Conservation (phyloP, 2,797 vertebrate genomes). For the Dipus sagitta region DNA sequence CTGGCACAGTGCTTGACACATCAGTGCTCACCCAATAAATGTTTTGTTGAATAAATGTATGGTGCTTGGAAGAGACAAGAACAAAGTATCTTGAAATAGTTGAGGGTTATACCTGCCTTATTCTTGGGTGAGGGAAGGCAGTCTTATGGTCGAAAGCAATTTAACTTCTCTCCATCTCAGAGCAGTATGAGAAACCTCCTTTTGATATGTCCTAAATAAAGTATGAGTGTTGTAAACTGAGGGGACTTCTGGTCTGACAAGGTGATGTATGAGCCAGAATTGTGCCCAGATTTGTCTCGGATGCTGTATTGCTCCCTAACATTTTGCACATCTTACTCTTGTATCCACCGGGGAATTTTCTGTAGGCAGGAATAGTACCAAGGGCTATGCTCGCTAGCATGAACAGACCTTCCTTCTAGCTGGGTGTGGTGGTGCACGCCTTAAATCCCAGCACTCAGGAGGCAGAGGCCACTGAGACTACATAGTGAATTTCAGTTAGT, state of each 20-base stretch:
- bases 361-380: neutral
- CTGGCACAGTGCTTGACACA: conserved; percentile 75
- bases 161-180: neutral
- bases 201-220: neutral
- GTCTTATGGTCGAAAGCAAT: neutral
- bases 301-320: neutral
- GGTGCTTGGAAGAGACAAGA: conserved; percentile 40
- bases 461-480: no score
- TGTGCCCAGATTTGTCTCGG: neutral
- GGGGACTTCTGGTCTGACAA: neutral
- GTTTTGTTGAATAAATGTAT: conserved; percentile 60
- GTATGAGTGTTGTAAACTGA: neutral
- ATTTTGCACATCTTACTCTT: neutral
- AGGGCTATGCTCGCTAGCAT: neutral
- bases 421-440: neutral
- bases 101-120: conserved; percentile 1
- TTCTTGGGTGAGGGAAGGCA: conserved; percentile 8
- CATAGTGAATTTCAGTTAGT: no score
- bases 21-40: conserved; percentile 57
- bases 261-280: neutral
- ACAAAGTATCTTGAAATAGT: neutral
- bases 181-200: neutral
- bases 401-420: neutral
- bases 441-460: neutral
- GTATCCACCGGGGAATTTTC: neutral